Conservation (phyloP, 2,113 vertebrate genomes). For the Eptatretus burgeri region DNA sequence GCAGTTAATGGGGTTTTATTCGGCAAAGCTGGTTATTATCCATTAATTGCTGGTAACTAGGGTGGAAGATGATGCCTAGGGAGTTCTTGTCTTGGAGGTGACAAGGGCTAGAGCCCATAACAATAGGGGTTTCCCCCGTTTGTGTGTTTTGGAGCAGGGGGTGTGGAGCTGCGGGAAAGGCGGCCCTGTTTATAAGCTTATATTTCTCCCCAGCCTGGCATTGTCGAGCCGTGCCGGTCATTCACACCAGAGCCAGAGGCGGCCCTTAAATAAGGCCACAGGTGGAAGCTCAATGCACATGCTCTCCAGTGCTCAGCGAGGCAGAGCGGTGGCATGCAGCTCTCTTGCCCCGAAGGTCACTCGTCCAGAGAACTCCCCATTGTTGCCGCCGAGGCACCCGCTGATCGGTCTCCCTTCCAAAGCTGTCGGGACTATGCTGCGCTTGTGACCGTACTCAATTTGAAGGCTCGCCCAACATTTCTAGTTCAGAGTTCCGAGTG, state of each 20-base stretch:
- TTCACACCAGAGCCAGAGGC: constrained; percentile 6
- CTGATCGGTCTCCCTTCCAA: no score
- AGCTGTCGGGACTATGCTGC: no score
- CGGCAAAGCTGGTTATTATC: constrained; percentile 7
- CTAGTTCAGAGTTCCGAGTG: no score
- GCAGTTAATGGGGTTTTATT: constrained; percentile 6
- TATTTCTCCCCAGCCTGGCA: constrained; percentile 1
- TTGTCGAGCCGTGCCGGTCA: constrained; percentile 2
- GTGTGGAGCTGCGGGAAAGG: not conserved
- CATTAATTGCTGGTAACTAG: constrained; percentile 7
- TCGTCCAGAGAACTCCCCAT: no score
- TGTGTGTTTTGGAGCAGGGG: constrained; percentile 6
- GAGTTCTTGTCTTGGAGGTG: constrained; percentile 6
- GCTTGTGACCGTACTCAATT: no score
- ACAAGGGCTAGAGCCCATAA: not conserved
- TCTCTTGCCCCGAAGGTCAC: no score
- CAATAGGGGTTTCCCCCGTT: constrained; percentile 4
- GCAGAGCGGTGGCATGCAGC: no score
- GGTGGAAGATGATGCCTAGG: constrained; percentile 5
- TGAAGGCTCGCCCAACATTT: no score
- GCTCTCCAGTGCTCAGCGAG: no score
- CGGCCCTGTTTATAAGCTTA: constrained; percentile 7
- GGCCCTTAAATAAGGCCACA: not conserved
- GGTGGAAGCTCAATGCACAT: no score
- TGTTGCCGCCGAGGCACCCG: no score